phyloP scores from a whole-genome alignment of 2,888 invertebrate species.

The Uropetala carovei region DNA sequence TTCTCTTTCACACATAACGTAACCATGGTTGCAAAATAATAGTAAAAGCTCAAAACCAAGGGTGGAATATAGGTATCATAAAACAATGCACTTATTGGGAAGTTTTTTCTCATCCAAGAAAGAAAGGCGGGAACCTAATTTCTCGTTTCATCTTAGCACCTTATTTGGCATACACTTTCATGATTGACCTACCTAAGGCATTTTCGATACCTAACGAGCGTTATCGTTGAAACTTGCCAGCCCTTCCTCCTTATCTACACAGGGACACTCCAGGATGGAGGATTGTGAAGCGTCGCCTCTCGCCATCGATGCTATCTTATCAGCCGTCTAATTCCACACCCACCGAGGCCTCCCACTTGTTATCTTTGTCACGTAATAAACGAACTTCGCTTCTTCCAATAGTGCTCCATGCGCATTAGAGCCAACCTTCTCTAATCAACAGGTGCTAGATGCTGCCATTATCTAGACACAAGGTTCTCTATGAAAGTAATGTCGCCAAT shows the following conservation, averaged over 20 bases:
- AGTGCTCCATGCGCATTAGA: not conserved
- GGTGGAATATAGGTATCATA: too few species aligned
- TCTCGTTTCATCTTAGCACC: too few species aligned
- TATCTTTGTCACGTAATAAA: constrained; percentile 49
- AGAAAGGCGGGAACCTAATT: too few species aligned
- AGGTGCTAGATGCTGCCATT: not conserved
- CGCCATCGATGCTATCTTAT: constrained; percentile 25
- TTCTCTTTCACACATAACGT: too few species aligned
- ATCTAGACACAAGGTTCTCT: too few species aligned
- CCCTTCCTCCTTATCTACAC: constrained; percentile 18
- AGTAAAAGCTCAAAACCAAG: too few species aligned
- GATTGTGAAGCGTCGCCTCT: not conserved
- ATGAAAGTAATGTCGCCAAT: too few species aligned
- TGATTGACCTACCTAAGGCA: constrained; percentile 1
- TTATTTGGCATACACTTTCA: too few species aligned
- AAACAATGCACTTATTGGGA: too few species aligned
- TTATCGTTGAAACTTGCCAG: not conserved
- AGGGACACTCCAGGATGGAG: constrained; percentile 11
- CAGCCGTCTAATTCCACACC: constrained; percentile 32
- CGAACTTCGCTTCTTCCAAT: not conserved
- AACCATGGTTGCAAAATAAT: too few species aligned
- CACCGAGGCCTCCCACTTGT: not conserved
- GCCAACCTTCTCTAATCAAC: not conserved
- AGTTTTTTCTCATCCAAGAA: too few species aligned
- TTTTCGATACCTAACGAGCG: not conserved